These are phyloP conservation scores for Stenolophus ochropezus DNA, from an alignment of 2,888 invertebrate species.

Conservation along the genomic window DNA sequence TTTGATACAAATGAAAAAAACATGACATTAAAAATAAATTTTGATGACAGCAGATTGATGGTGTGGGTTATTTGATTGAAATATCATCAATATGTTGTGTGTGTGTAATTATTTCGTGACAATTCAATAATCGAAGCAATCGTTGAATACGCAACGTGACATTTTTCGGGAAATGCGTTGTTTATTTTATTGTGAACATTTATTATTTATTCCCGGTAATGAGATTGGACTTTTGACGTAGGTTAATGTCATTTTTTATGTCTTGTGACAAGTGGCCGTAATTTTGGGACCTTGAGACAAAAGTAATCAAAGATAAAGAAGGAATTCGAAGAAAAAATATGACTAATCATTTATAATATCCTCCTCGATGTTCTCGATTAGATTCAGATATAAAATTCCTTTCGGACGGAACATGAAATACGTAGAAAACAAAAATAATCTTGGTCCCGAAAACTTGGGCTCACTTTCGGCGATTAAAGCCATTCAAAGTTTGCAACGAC, in stretches of 20 bases:
- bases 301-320: neutral
- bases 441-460: conserved; percentile 47
- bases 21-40: too few relatives aligned
- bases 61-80: too few relatives aligned
- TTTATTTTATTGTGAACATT: conserved; percentile 12
- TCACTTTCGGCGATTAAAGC: conserved; percentile 41
- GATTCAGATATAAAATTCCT: conserved; percentile 16
- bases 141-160: neutral
- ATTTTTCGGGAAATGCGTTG: neutral
- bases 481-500: conserved; percentile 45
- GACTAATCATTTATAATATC: conserved; percentile 20
- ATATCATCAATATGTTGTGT: too few relatives aligned
- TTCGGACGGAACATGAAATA: conserved; percentile 40
- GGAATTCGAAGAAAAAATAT: conserved; percentile 2
- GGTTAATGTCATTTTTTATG: conserved; percentile 29
- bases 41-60: too few relatives aligned
- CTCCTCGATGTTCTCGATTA: conserved; percentile 18
- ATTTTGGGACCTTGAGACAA: conserved; percentile 16
- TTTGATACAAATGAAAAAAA: too few relatives aligned
- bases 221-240: conserved; percentile 24
- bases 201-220: conserved; percentile 22
- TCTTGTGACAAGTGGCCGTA: neutral
- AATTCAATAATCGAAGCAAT: neutral
- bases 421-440: conserved; percentile 48
- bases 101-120: neutral